phyloP scores from a whole-genome alignment of 2,113 vertebrate species.

The Xyliphius kryptos region DNA sequence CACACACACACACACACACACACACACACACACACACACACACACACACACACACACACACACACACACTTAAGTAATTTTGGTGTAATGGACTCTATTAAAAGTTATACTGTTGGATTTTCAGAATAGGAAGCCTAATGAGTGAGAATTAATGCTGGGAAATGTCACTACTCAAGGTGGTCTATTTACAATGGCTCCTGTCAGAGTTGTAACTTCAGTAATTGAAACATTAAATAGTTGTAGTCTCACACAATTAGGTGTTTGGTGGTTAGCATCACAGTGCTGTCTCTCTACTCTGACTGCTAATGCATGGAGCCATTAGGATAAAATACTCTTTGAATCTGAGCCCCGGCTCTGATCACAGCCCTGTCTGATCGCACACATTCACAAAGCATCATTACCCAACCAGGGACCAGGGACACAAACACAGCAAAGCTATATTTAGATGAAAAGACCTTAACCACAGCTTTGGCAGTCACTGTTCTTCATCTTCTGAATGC shows the following conservation, averaged over 20 bases:
- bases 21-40: conserved; percentile 73
- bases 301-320: conserved; percentile 88
- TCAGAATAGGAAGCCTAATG: conserved; percentile 99
- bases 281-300: conserved; percentile 79
- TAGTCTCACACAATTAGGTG: conserved; percentile 53
- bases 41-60: conserved; percentile 66
- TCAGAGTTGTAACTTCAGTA: neutral
- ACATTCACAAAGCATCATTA: conserved; percentile 64
- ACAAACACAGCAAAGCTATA: conserved; percentile 62
- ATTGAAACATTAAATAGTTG: too few species aligned
- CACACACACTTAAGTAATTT: conserved; percentile 90
- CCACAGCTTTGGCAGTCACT: conserved; percentile 26
- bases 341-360: conserved; percentile 81
- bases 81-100: conserved; percentile 99
- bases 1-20: too few species aligned
- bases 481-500: conserved; percentile 28
- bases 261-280: conserved; percentile 53
- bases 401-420: conserved; percentile 76
- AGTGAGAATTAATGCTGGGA: conserved; percentile 57
- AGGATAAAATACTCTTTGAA: conserved; percentile 85
- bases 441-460: conserved; percentile 68
- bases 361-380: conserved; percentile 64
- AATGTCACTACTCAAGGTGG: conserved; percentile 75
- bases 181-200: conserved; percentile 7
- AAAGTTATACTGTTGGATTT: conserved; percentile 97